These are phyloP conservation scores for Lepilemur septentrionalis DNA, from an alignment of 2,797 vertebrate species.

Conservation along the genomic window DNA sequence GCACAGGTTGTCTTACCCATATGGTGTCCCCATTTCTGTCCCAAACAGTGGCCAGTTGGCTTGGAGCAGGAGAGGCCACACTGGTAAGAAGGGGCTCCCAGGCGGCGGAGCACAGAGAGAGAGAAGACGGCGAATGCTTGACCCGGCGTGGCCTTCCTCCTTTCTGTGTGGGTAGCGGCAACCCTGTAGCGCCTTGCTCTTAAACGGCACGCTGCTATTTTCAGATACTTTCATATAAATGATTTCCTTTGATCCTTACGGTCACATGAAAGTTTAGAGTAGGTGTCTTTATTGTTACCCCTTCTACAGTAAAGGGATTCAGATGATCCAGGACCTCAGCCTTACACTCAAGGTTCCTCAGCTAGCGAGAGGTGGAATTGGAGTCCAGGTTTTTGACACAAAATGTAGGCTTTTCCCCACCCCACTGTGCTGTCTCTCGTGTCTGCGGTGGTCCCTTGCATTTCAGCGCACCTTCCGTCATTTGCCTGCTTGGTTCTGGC, in stretches of 20 bases:
- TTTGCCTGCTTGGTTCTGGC: neutral
- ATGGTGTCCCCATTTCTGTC: neutral
- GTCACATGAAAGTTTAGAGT: neutral
- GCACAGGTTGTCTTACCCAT: neutral
- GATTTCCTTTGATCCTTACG: neutral
- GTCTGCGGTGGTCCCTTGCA: fast-evolving
- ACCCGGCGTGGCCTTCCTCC: fast-evolving
- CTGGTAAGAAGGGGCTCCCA: neutral
- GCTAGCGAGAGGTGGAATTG: neutral
- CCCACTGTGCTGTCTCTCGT: fast-evolving
- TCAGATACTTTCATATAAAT: neutral
- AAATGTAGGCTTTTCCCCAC: neutral
- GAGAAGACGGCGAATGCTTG: too few species aligned
- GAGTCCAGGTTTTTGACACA: too few species aligned
- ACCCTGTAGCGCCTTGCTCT: fast-evolving
- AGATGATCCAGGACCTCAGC: neutral
- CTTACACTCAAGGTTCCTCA: neutral
- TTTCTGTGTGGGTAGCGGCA: fast-evolving
- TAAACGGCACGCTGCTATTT: neutral
- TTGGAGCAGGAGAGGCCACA: neutral
- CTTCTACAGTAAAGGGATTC: neutral
- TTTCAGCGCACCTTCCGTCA: neutral
- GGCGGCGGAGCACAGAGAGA: neutral
- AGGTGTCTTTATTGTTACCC: neutral
- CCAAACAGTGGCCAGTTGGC: neutral